phyloP scores from a whole-genome alignment of 1,140 invertebrate genomes.

The Pachypeltis micranthus region DNA sequence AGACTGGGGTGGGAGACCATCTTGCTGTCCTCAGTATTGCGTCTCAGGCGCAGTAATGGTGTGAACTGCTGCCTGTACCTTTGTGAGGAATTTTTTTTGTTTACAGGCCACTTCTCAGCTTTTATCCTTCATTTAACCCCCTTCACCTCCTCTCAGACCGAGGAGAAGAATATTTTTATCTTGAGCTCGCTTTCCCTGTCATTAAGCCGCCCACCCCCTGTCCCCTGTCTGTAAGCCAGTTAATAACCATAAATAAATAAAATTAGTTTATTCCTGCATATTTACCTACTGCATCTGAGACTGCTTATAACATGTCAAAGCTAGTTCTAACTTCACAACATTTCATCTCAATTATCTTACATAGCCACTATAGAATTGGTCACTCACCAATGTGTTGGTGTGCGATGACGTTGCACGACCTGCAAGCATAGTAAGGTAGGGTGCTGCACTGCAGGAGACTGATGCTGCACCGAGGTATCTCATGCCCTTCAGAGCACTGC shows the following conservation, averaged over 20 bases:
- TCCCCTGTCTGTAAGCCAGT: background rate
- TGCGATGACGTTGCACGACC: constrained; percentile 18
- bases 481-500: constrained; percentile 14
- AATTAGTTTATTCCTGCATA: too few species aligned
- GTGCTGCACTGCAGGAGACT: constrained; percentile 20
- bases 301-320: background rate
- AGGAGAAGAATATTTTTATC: too few species aligned
- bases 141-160: too few species aligned
- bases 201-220: background rate
- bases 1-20: too few species aligned
- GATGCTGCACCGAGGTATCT: constrained; percentile 20
- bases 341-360: background rate
- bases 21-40: too few species aligned
- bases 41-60: too few species aligned
- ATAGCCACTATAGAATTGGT: background rate
- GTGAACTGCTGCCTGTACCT: too few species aligned
- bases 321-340: background rate
- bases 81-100: too few species aligned
- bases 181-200: too few species aligned
- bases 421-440: constrained; percentile 15
- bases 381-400: constrained; percentile 15
- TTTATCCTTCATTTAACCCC: too few species aligned
- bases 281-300: background rate
- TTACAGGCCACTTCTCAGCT: too few species aligned
- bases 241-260: background rate